Evolutionary conservation across 2,797 vertebrate genomes (phyloP).

Genomic region (Lepilemur septentrionalis): DNA sequence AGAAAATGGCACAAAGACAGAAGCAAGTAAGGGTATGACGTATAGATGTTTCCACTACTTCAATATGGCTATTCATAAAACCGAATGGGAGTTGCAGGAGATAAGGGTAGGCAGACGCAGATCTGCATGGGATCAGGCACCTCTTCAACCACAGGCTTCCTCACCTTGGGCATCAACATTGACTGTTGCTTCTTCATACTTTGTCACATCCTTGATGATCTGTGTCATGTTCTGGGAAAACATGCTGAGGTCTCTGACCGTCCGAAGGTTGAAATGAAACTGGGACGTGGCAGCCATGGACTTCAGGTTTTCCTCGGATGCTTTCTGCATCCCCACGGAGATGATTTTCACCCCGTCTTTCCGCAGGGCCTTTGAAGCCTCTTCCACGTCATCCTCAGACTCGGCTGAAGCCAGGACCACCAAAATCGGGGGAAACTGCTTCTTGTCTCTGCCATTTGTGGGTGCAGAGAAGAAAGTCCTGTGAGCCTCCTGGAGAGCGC

Average conservation of each 20-base stretch:
- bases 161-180: constrained; percentile 34
- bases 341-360: constrained; percentile 79
- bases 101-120: not conserved
- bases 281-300: constrained; percentile 72
- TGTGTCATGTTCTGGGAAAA: constrained; percentile 62
- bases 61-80: not conserved
- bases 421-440: constrained; percentile 75
- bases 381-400: constrained; percentile 77
- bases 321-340: constrained; percentile 74
- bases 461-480: constrained; percentile 67
- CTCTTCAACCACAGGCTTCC: not conserved
- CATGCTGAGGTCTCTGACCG: constrained; percentile 43
- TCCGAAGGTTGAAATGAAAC: constrained; percentile 70
- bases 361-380: constrained; percentile 57
- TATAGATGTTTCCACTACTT: not conserved
- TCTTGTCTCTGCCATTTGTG: constrained; percentile 58
- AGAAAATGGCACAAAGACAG: not conserved
- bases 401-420: constrained; percentile 77
- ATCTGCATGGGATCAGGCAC: no score
- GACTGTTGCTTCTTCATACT: not conserved
- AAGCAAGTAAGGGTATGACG: not conserved
- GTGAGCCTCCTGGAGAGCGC: constrained; percentile 68
- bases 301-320: constrained; percentile 65
- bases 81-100: not conserved
- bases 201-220: constrained; percentile 49